These are phyloP conservation scores for Ciconia nigra DNA, from an alignment of 2,797 vertebrate species.

Conservation along the genomic window DNA sequence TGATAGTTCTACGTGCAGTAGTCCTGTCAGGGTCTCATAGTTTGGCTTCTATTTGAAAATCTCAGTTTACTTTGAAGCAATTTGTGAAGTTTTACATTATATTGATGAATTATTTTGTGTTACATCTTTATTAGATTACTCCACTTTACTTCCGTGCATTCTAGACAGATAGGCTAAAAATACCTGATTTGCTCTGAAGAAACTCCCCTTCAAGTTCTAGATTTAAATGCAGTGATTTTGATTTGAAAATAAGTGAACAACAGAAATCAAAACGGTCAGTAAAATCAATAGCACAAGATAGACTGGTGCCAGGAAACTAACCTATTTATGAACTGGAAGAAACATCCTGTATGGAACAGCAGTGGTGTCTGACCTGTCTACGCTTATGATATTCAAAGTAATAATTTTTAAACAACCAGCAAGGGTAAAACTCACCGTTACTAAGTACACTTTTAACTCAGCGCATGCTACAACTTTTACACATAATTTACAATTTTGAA, in stretches of 20 bases:
- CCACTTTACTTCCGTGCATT: not conserved
- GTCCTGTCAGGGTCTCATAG: not conserved
- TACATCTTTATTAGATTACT: not conserved
- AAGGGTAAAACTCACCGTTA: not conserved
- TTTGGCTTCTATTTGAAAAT: not conserved
- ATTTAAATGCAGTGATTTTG: constrained; percentile 31
- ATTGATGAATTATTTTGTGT: not conserved
- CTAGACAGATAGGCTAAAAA: constrained; percentile 13
- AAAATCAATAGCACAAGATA: not conserved
- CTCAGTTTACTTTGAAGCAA: not conserved
- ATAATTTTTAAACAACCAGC: not conserved
- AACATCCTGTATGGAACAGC: constrained; percentile 1
- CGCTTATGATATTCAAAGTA: not conserved
- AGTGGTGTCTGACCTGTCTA: not conserved
- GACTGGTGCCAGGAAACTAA: not conserved
- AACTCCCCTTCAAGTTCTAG: constrained; percentile 33
- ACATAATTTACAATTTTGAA: constrained; percentile 48
- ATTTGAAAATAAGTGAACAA: constrained; percentile 27
- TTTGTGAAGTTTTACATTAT: constrained; percentile 5
- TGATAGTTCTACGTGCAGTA: not conserved
- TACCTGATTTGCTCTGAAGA: constrained; percentile 20
- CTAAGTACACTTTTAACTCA: not conserved
- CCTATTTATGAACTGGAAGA: constrained; percentile 11
- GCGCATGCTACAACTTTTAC: constrained; percentile 27
- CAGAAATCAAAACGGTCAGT: not conserved